A percentile compares a stretch with the other conserved stretches of the same genome.
These are phyloP conservation scores for Spodoptera frugiperda DNA, from an alignment of 1,140 invertebrate genomes.

Conservation along the genomic window DNA sequence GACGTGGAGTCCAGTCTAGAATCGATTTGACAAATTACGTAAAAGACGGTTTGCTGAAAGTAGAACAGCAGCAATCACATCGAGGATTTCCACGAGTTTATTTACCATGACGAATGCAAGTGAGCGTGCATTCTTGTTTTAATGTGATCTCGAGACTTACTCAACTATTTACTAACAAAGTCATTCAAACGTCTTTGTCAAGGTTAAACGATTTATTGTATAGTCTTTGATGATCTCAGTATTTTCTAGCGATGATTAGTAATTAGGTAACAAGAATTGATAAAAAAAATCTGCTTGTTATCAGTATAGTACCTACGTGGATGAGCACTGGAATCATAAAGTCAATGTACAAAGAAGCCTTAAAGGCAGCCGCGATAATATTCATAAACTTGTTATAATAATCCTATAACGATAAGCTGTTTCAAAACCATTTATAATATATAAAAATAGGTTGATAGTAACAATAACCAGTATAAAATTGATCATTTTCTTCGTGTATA, in stretches of 20 bases:
- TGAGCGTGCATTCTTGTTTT: constrained; percentile 44
- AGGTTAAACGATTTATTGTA: constrained; percentile 25
- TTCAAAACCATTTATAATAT: not conserved
- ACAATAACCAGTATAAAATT: no score
- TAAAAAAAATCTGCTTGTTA: no score
- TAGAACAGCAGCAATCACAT: constrained; percentile 53
- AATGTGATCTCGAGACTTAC: constrained; percentile 36
- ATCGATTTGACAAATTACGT: constrained; percentile 62
- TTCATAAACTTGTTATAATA: constrained; percentile 17
- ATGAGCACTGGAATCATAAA: constrained; percentile 7
- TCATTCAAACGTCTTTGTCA: constrained; percentile 44
- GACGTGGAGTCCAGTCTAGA: constrained; percentile 41
- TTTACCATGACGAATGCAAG: constrained; percentile 57
- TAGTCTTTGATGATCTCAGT: constrained; percentile 5
- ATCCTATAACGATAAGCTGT: not conserved
- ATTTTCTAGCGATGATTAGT: not conserved
- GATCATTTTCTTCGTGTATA: not conserved
- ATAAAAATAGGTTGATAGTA: not conserved
- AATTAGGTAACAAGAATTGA: no score
- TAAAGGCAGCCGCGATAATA: not conserved
- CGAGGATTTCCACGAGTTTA: constrained; percentile 54
- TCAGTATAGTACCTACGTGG: no score
- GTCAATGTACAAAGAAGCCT: not conserved
- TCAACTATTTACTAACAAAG: constrained; percentile 42
- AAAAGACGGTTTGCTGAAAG: constrained; percentile 57